Base-by-base conservation (phyloP, 2,113 vertebrate genomes). In the Himantopus leucocephalus region DNA sequence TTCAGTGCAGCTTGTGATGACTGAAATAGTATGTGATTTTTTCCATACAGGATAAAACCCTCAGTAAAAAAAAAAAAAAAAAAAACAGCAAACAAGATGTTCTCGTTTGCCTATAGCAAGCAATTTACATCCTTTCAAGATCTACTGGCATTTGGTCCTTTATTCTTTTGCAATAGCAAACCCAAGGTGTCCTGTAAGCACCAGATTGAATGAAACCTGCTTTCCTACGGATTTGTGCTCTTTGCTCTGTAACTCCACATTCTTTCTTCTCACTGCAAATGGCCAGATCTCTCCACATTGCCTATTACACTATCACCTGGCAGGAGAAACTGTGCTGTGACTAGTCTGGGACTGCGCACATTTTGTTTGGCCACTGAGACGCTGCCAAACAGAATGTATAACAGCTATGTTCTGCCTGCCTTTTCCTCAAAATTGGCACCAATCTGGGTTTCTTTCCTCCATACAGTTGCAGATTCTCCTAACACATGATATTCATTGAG, bases 321-420 rank as follows among this genome's bases (percentile, higher is more conserved):
- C 92, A 97, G 90, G 39, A 93, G 66, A 89, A 95, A 92, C 90
- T 90, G 47, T 81, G 72, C 86, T 94, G 76, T 92, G 60, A 91
- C 72, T 85, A 85, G 80, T 72, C 56, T 96, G 80, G 80, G 60
- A 78, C 66, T 60, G 47, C 4, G 1, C 73, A 90, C 58, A 60
- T 47, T 91, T 89, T 96, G 93, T 94, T 95, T 96, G 90, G 91
- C 93, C 95, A 85, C 83, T 39, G 34, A 96, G 84, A n/a, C 84
- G 78, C 84, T 88, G 94, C 87, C 87, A 96, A 96, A 79, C 93
- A 95, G 93, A 91, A 97, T 91, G 87, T 58, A 39, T 60, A 90
- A 94, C 93, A 96, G 90, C 94, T 93, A 91, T 81, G 89, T 92
- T 94, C 95, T 96, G 96, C 87, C 91, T 95, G 89, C 60, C 56